These are phyloP conservation scores for Scopus umbretta DNA, from an alignment of 2,113 vertebrate species.

Conservation along the genomic window DNA sequence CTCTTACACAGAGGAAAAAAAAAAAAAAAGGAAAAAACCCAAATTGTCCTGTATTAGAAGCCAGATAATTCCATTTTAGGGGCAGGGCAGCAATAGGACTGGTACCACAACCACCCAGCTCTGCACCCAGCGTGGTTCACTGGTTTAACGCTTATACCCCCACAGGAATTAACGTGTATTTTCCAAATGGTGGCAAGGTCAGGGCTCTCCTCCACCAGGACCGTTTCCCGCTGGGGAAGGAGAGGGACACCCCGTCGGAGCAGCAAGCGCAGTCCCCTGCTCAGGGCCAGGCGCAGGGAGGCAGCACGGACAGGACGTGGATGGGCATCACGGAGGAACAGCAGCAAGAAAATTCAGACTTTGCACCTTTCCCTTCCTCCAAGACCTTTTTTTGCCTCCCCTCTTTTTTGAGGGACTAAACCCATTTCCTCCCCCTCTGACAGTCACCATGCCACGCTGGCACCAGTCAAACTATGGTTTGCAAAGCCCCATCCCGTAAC, in stretches of 20 bases:
- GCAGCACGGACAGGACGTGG: background rate
- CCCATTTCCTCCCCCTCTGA: background rate
- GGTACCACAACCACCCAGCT: background rate
- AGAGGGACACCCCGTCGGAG: fast-evolving
- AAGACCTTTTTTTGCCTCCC: background rate
- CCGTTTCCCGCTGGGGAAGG: background rate
- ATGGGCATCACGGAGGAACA: fast-evolving
- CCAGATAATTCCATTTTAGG: background rate
- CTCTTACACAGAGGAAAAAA: background rate
- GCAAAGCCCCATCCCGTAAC: no score
- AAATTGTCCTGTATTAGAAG: background rate
- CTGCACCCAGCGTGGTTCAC: fast-evolving
- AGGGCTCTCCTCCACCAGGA: background rate
- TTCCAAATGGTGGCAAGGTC: no score
- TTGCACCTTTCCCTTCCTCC: background rate
- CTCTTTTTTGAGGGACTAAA: background rate
- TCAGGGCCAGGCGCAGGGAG: background rate
- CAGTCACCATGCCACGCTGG: fast-evolving
- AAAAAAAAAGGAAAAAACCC: background rate
- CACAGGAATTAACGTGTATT: background rate
- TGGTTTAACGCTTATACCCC: no score
- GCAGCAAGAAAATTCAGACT: background rate
- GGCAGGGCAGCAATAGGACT: background rate
- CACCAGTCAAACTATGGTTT: background rate
- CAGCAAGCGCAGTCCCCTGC: background rate